Evolutionary conservation across 2,797 vertebrate genomes (phyloP).

Genomic region (Cichlasoma orientale): DNA sequence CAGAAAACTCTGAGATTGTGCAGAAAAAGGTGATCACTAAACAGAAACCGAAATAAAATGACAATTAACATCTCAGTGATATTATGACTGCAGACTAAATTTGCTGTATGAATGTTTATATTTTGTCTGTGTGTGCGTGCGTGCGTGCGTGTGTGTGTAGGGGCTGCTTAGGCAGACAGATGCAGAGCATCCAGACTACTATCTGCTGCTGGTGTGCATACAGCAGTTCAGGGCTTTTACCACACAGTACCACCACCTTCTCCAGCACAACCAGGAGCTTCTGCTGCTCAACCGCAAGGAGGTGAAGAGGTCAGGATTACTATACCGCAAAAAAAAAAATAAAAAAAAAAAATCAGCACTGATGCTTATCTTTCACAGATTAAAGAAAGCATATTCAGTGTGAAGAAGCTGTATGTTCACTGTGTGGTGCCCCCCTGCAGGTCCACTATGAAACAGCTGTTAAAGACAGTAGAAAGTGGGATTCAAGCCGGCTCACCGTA

Average conservation of each 20-base stretch:
- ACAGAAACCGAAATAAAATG: background rate
- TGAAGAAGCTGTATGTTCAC: background rate
- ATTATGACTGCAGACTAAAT: rapidly evolving
- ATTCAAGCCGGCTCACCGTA: conserved; percentile 81
- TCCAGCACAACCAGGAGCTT: conserved; percentile 93
- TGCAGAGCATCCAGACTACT: conserved; percentile 95
- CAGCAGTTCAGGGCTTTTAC: conserved; percentile 93
- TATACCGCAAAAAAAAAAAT: background rate
- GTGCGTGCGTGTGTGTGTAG: conserved; percentile 68
- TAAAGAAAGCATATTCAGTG: background rate
- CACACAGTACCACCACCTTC: conserved; percentile 90
- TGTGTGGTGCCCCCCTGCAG: conserved; percentile 68
- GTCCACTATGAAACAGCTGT: conserved; percentile 89
- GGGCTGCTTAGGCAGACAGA: conserved; percentile 91
- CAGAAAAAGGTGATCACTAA: background rate
- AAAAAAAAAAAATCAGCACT: no score
- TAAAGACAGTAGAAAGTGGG: conserved; percentile 85
- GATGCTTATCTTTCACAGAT: background rate
- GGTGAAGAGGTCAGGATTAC: conserved; percentile 86
- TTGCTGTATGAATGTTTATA: background rate
- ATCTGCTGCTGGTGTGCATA: conserved; percentile 92
- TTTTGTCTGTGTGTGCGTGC: background rate
- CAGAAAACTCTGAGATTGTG: background rate
- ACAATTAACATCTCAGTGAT: background rate
- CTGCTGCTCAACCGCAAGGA: conserved; percentile 91